Evolutionary conservation across 2,113 vertebrate genomes (phyloP).

Genomic region (Ceratotherium simum): DNA sequence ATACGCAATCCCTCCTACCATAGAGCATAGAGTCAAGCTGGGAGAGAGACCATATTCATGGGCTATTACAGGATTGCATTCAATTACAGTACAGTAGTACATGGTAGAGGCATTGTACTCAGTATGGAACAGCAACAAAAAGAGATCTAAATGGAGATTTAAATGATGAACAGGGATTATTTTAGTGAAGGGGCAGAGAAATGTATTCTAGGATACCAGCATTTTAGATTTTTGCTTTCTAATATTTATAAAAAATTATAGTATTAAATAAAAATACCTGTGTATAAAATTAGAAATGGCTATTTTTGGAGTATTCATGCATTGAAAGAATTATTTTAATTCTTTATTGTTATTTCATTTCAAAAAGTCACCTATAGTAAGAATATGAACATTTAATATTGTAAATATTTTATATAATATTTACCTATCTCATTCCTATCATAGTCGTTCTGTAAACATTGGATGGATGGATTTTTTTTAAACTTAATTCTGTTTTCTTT

Average conservation of each 20-base stretch:
- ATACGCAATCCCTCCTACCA: not conserved
- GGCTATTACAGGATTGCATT: not conserved
- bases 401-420: conserved; percentile 27
- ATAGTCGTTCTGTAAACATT: conserved; percentile 22
- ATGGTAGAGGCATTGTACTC: not conserved
- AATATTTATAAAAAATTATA: conserved; percentile 21
- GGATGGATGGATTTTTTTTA: not conserved
- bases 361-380: not conserved
- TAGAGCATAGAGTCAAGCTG: not conserved
- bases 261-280: conserved; percentile 55
- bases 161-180: not conserved
- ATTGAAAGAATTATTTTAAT: conserved; percentile 60
- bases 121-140: not conserved
- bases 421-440: not conserved
- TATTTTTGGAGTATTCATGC: not conserved
- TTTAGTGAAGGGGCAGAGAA: conserved; percentile 31
- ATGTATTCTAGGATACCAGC: not conserved
- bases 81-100: not conserved
- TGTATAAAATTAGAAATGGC: conserved; percentile 43
- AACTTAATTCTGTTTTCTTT: conserved; percentile 26
- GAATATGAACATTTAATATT: conserved; percentile 34
- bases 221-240: conserved; percentile 52
- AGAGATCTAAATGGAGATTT: not conserved
- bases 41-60: not conserved
- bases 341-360: conserved; percentile 26